Evolutionary conservation across 2,113 vertebrate species (phyloP).

Genomic region (Brachyistius frenatus): DNA sequence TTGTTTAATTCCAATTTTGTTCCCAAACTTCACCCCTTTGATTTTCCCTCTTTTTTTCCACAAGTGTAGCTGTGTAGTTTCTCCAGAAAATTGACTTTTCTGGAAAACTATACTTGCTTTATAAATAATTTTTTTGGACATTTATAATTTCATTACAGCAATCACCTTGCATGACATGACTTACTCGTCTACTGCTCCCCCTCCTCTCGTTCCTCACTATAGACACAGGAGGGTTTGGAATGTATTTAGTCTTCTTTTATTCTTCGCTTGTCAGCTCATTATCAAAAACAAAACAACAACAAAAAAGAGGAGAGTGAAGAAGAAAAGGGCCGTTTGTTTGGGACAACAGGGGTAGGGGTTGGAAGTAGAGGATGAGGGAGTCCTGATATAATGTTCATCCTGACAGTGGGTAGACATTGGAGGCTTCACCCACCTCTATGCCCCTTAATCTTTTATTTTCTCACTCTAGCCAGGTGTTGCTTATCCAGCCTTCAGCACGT

Average conservation of each 20-base stretch:
- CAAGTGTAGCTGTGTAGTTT: neutral
- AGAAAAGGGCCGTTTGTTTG: constrained; percentile 27
- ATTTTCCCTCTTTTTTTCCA: too few relatives aligned
- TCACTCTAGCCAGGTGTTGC: constrained; percentile 69
- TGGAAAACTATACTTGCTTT: neutral
- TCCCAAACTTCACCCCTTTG: too few relatives aligned
- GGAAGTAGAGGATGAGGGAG: constrained; percentile 20
- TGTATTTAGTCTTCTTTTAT: constrained; percentile 75
- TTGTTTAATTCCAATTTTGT: neutral
- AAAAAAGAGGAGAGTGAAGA: constrained; percentile 2
- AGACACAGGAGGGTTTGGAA: constrained; percentile 69
- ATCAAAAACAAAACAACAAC: constrained; percentile 26
- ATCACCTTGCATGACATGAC: constrained; percentile 26
- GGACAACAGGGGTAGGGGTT: neutral
- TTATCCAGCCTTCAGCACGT: constrained; percentile 64
- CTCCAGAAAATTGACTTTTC: constrained; percentile 3
- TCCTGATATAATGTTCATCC: constrained; percentile 29
- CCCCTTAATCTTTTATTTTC: constrained; percentile 64
- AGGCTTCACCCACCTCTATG: constrained; percentile 40
- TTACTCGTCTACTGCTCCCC: constrained; percentile 64
- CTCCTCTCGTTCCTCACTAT: constrained; percentile 53
- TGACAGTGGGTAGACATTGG: constrained; percentile 47
- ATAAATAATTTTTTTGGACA: too few relatives aligned
- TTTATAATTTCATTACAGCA: constrained; percentile 44
- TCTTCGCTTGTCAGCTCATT: constrained; percentile 65